Base-by-base conservation (phyloP, 2,113 vertebrate species). In the Rhea pennata region DNA sequence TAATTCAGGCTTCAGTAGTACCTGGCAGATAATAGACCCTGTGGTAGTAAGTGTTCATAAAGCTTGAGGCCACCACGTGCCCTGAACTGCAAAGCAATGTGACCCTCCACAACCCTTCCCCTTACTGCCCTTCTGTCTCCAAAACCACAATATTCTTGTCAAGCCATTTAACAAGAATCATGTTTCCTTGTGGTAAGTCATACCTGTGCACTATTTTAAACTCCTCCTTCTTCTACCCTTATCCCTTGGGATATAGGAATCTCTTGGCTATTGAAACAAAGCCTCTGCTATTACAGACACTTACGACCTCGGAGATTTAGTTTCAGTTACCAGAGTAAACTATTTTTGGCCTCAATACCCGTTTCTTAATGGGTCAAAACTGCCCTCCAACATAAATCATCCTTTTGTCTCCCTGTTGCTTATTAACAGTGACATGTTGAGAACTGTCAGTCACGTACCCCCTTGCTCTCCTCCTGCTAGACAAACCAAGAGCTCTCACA, bases 111-210 rank as follows among this genome's bases (percentile, higher is more conserved):
- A 92, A 85, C 93, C 72, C 54, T 95, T 91, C 75, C 87, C 92
- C 82, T 95, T 42, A 23, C 67, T 97, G 94, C 90, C 87, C 87
- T 91, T 83, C 54, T 88, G 62, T 71, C 78, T 91, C 78, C 78
- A 67, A 93, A 95, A 93, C 84, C 71, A 92, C 94, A 91, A 64
- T 92, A 92, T 89, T 92, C 71, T 89, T 96, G 95, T 95, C 94
- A 97, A 95, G 72, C 39, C 39, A 11, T 86, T 96, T 94, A 96
- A 91, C 78, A 91, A 95, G 94, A 92, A 83, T 91, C 81, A 90
- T 91, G 67, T 83, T 95, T 95, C 54, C 59, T 92, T 74, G n/a
- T 77, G 89, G 54, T 36, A 86, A 89, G 76, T 85, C 42, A 16
- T 74, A 83, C 71, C 54, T 8, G 0, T 71, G 71, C 36, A 40